Evolutionary conservation across 2,888 invertebrate species (phyloP), one percentile per base, ranked within the genome.

Genomic region (Drosophila macrospina): DNA sequence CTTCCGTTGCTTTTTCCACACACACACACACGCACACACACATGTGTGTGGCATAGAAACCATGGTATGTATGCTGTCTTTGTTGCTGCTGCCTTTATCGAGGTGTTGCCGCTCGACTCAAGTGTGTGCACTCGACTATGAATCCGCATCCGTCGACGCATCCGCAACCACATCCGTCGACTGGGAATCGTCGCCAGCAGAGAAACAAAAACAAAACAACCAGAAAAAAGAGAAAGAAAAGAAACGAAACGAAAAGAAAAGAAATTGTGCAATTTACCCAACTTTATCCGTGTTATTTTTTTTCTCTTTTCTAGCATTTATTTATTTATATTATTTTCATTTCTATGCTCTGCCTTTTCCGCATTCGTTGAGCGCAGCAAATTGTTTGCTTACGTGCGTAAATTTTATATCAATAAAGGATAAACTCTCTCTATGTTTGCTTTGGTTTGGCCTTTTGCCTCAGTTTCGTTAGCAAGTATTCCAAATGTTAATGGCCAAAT

Each of bases 51-150:
- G 7, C 32, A 7, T 42, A 47, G 16, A 6, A 65, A 60, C 13
- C 69, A 42, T 78, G 70, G 78, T 71, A 61, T 16, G 78, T 78
- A 57, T 50, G n/a, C 36, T 36, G 8, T 36, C 6, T 24, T 24
- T 52, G 34, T 13, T 41, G 13, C 13, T 48, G 15, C 13, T 45
- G 37, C 39, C 16, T 26, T 51, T 15, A 30, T n/a, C 59, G 41
- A 68, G 71, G 75, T 78, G 75, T 78, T 57, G 44, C 44, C 54
- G 36, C 68, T 1, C 82, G 82, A 77, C 87, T 85, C 87, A 81
- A 84, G 77, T 83, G 83, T 82, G 81, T 83, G 83, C 86, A 82
- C 70, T 69, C 74, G 80, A 69, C 78, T 75, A 71, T 80, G 88
- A 77, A 81, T 88, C 80, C 70, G 59, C 41, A 64, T 66, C 55